Evolutionary conservation across 2,888 invertebrate genomes (phyloP), one percentile per base, ranked within the genome.

Genomic region (Pachliopta kotzebuea): DNA sequence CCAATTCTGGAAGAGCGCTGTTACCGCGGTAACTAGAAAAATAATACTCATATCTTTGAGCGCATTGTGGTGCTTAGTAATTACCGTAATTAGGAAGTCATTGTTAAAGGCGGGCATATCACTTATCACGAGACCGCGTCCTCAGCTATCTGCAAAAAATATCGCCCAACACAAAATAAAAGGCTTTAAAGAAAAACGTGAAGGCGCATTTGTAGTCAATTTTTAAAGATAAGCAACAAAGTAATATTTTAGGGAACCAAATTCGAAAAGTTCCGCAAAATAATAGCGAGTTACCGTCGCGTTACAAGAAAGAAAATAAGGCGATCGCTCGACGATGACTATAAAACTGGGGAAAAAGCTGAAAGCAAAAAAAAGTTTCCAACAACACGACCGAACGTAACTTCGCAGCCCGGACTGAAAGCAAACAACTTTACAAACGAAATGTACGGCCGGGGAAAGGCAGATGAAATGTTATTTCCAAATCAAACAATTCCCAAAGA

Each of bases 301-400:
- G 62, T 65, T 65, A 65, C 61, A 61, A 61, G 53, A 58, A 61
- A 54, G 62, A 65, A 62, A 65, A 65, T 65, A 65, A 65, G 65
- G 57, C 62, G 58, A 65, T 62, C 56, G 61, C 61, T 56, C 61
- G 54, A 52, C 64, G 61, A 61, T 61, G 61, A 61, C 65, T 65
- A 58, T 62, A 65, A 62, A 62, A 58, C 61, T 61, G 58, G 23
- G 58, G 60, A 60, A 60, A 60, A 60, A 59, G 63, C 50, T 64
- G 29, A 53, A 65, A 53, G 60, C 56, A 53, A 65, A 65, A 62
- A 63, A 65, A 65, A 62, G 59, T 63, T 59, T 49, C 49, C 24
- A 62, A 65, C 60, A 60, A 60, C 60, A 65, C 65, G 65, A 65
- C 60, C 65, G 56, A 52, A 56, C 18, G 65, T 20, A 65, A 65